Evolutionary conservation across 2,113 vertebrate genomes (phyloP).

Genomic region (Coregonus clupeaformis): DNA sequence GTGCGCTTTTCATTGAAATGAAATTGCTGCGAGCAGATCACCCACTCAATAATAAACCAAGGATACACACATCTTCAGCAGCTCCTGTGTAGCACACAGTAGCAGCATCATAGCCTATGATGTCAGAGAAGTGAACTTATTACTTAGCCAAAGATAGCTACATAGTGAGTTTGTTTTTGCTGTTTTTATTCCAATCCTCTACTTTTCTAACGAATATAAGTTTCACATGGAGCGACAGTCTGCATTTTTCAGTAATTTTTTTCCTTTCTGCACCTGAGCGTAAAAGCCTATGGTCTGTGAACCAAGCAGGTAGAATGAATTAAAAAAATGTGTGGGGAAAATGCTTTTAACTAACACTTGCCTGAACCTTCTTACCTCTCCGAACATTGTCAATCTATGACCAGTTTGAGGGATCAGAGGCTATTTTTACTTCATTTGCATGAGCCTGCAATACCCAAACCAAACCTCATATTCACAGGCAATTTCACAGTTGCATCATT

Average conservation of each 20-base stretch:
- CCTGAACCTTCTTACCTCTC: conserved; percentile 6
- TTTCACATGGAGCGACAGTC: conserved; percentile 28
- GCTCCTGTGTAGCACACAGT: too few species aligned
- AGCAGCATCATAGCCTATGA: too few species aligned
- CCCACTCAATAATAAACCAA: too few species aligned
- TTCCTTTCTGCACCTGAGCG: conserved; percentile 34
- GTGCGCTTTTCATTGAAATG: too few species aligned
- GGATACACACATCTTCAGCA: too few species aligned
- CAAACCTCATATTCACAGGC: not conserved
- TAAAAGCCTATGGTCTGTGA: conserved; percentile 43
- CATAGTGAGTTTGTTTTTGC: too few species aligned
- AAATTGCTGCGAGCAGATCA: too few species aligned
- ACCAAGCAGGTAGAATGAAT: conserved; percentile 30
- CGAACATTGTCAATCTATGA: conserved; percentile 15
- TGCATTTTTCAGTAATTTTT: not conserved
- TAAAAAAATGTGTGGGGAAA: conserved; percentile 25
- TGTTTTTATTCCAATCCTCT: not conserved
- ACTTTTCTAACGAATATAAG: conserved; percentile 21
- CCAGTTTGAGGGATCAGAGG: not conserved
- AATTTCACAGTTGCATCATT: not conserved
- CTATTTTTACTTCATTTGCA: not conserved
- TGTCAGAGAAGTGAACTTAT: too few species aligned
- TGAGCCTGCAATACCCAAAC: not conserved
- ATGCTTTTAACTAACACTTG: conserved; percentile 21
- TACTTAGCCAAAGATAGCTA: too few species aligned